Conservation (phyloP, 1,140 invertebrate species). For the Kradibia gibbosae region DNA sequence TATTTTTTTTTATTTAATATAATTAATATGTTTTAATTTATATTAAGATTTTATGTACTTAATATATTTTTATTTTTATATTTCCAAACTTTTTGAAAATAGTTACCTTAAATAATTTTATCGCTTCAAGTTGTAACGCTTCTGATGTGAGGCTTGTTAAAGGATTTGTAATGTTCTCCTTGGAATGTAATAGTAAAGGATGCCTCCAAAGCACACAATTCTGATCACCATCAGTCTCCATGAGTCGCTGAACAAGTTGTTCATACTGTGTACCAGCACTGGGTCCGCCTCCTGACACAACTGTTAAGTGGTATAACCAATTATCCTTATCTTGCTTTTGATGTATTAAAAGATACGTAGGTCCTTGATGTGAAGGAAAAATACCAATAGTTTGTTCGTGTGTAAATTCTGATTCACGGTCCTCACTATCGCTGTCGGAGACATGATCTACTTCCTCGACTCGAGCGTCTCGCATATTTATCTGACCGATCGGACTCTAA, state of each 20-base stretch:
- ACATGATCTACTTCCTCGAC: conserved; percentile 95
- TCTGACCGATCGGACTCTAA: conserved; percentile 93
- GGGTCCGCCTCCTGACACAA: conserved; percentile 91
- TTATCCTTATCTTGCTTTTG: conserved; percentile 92
- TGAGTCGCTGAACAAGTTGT: conserved; percentile 93
- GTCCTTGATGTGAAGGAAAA: conserved; percentile 92
- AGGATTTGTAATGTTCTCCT: conserved; percentile 88
- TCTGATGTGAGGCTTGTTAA: conserved; percentile 90
- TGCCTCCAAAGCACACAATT: conserved; percentile 95
- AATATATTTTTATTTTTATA: neutral
- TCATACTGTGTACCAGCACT: conserved; percentile 95
- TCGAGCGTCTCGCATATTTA: conserved; percentile 93
- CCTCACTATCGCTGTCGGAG: conserved; percentile 93
- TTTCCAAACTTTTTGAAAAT: too few species aligned
- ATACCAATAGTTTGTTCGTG: conserved; percentile 90
- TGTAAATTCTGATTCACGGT: conserved; percentile 82
- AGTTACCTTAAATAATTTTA: conserved; percentile 93
- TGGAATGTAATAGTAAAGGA: conserved; percentile 91
- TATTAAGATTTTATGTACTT: too few species aligned
- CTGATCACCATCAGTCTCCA: conserved; percentile 96
- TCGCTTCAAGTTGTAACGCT: conserved; percentile 88
- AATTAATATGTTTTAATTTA: too few species aligned
- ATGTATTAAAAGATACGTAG: conserved; percentile 92
- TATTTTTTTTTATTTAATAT: too few species aligned
- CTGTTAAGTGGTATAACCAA: conserved; percentile 95